A percentile compares a stretch with the other conserved stretches of the same genome.
Evolutionary conservation across 2,888 invertebrate species (phyloP).

Genomic region (Alviniconcha strummeri): DNA sequence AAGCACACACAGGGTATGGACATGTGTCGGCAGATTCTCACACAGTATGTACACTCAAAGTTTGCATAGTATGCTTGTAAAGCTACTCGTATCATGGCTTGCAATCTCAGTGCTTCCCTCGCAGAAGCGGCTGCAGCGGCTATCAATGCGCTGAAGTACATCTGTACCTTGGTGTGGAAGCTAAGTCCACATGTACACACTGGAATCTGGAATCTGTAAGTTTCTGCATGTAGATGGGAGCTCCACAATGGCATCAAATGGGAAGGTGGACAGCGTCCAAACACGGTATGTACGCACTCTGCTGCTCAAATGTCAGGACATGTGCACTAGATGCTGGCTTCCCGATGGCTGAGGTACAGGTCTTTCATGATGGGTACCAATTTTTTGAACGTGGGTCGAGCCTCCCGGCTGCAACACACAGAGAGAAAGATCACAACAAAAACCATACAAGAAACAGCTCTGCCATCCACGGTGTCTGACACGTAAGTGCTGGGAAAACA

Average conservation of each 20-base stretch:
- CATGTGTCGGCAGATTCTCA: too few species aligned
- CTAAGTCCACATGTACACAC: too few species aligned
- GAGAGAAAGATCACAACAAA: neutral
- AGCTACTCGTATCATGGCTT: too few species aligned
- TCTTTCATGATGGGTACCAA: slow-evolving; percentile 29
- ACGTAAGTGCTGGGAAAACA: too few species aligned
- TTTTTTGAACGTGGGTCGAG: slow-evolving; percentile 34
- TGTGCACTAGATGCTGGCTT: slow-evolving; percentile 7
- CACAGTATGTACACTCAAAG: too few species aligned
- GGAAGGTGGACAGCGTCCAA: neutral
- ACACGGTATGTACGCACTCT: neutral
- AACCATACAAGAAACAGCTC: neutral
- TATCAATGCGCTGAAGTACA: neutral
- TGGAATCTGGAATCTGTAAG: neutral
- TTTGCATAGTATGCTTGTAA: too few species aligned
- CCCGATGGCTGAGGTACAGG: slow-evolving; percentile 12
- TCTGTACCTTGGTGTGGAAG: neutral
- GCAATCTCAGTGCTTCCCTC: too few species aligned
- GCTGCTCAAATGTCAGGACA: neutral
- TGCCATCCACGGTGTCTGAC: too few species aligned
- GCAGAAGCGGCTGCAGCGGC: too few species aligned
- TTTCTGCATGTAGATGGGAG: neutral
- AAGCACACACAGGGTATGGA: too few species aligned
- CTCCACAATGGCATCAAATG: neutral
- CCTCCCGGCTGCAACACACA: slow-evolving; percentile 22